A percentile compares a stretch with the other conserved stretches of the same genome.
Conservation (phyloP, 2,888 invertebrate genomes). For the Philaethria dido region DNA sequence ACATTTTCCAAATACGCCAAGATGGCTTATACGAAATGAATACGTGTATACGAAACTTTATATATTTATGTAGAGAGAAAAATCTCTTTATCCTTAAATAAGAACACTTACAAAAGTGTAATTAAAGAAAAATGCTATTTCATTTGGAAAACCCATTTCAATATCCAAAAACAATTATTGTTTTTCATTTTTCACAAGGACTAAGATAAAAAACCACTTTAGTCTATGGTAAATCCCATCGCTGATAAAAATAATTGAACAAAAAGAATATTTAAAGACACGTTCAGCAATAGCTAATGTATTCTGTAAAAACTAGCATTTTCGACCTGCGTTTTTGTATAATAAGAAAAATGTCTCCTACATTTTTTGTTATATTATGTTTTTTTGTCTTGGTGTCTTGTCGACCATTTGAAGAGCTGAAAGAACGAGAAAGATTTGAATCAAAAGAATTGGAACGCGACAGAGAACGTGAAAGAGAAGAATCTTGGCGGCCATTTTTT, state of each 20-base stretch:
- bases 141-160: slow-evolving; percentile 34
- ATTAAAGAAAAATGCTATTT: neutral
- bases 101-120: neutral
- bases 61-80: too few species aligned
- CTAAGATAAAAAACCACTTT: slow-evolving; percentile 40
- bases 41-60: too few species aligned
- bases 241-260: slow-evolving; percentile 40
- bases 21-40: too few species aligned
- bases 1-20: too few species aligned
- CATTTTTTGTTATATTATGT: slow-evolving; percentile 25
- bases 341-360: slow-evolving; percentile 26
- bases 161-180: slow-evolving; percentile 32
- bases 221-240: slow-evolving; percentile 35
- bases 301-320: slow-evolving; percentile 1
- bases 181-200: slow-evolving; percentile 33
- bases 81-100: too few species aligned
- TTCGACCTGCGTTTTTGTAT: neutral
- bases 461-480: slow-evolving; percentile 36
- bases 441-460: slow-evolving; percentile 21
- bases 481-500: slow-evolving; percentile 52
- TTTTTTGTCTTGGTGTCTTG: slow-evolving; percentile 21
- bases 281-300: slow-evolving; percentile 28
- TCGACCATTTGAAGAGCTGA: slow-evolving; percentile 29
- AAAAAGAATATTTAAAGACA: slow-evolving; percentile 38
- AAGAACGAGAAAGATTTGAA: slow-evolving; percentile 30